Conservation (phyloP, 2,797 vertebrate genomes). For the Danionella dracula region DNA sequence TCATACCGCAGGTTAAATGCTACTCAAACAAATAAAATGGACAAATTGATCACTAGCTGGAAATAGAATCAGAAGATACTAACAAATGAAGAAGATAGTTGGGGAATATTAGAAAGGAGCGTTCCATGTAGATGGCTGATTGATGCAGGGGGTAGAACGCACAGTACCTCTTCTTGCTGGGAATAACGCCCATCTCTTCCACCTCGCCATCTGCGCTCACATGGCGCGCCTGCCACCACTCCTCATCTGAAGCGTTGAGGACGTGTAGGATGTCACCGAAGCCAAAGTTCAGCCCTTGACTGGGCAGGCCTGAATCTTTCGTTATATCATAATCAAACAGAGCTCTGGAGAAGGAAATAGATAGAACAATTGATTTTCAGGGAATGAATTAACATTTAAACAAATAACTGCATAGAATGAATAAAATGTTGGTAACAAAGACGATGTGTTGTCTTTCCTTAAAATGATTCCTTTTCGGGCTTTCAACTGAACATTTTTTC, state of each 20-base stretch:
- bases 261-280: slow-evolving; percentile 96
- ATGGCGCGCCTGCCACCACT: slow-evolving; percentile 98
- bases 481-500: no score
- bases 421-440: no score
- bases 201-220: slow-evolving; percentile 82
- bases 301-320: slow-evolving; percentile 83
- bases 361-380: neutral
- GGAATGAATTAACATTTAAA: no score
- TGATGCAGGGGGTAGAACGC: neutral
- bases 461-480: no score
- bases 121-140: neutral
- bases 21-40: no score
- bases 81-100: no score
- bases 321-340: slow-evolving; percentile 94
- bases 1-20: no score
- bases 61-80: neutral
- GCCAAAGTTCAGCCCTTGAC: slow-evolving; percentile 84
- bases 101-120: slow-evolving; percentile 10
- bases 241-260: slow-evolving; percentile 90
- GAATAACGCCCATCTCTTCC: slow-evolving; percentile 91
- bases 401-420: no score
- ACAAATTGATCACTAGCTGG: neutral
- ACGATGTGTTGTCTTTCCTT: no score
- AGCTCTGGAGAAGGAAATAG: slow-evolving; percentile 65
- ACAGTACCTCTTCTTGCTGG: slow-evolving; percentile 88